Base-by-base conservation (phyloP, 2,888 invertebrate species). In the Netelia inedita region DNA sequence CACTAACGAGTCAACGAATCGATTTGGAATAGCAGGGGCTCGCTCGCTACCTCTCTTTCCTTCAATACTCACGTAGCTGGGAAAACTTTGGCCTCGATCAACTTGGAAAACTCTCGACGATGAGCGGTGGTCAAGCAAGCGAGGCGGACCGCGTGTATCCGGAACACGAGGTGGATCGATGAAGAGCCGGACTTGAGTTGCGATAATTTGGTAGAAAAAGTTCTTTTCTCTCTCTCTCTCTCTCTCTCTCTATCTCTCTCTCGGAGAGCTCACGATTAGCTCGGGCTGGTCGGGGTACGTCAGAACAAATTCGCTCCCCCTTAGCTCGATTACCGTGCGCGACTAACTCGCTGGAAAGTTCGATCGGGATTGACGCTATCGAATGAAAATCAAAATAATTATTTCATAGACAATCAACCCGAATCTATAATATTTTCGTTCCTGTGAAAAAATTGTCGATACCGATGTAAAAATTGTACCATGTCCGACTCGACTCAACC, bases 31-130 rank as follows among this genome's bases (percentile, higher is more conserved):
- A 43, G 61, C 43, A 73, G 16, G 10, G 16, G 1, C 14, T 46
- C 46, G 14, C 46, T 23, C 19, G 50, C 68, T 21, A 66, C 41
- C 57, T 28, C 28, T 19, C 23, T 21, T 50, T 61, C 63, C 41
- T 43, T 63, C 43, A n/a, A 8, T 41, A 19, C 16, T n/a, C 35
- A 68, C 11, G 50, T 9, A 76, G 19, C 23, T 28, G 66, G 1
- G 61, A 81, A 81, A 81, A 71, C 69, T 71, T 81, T 41, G 55
- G 41, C 50, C 35, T 65, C 55, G 21, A 72, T 79, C 65, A 72
- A 65, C 23, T 53, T 59, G n/a, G 55, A 75, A 28, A 75, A 75
- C 69, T 75, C 28, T 55, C 23, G 16, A 55, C 16, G 71, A 65
- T 65, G 55, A 55, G 35, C 76, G 28, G 21, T 19, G 10, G 28